Evolutionary conservation across 1,140 invertebrate genomes (phyloP), one percentile per base, ranked within the genome.

Genomic region (Zaprionus gabonicus): DNA sequence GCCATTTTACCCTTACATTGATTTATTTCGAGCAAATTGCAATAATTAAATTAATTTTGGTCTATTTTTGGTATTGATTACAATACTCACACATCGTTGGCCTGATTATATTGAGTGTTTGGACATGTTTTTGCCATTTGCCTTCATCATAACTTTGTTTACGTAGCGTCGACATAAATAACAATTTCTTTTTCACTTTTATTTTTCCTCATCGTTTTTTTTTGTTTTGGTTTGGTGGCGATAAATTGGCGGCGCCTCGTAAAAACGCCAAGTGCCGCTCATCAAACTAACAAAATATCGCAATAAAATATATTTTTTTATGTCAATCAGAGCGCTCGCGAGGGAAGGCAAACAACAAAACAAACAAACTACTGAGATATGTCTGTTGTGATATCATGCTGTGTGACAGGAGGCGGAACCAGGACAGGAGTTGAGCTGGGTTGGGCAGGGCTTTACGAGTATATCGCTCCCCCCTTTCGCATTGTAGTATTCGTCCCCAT

Each of bases 221-320:
- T 51, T 78, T 85, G 78, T 51, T 78, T 66, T 66, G 49, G 34
- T 67, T 78, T 76, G 63, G 59, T 58, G 73, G 70, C 59, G 69
- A 86, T 86, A 86, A 83, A 87, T 88, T 75, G 83, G 60, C 51
- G 57, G 65, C 73, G 76, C 76, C 81, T 74, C 83, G 60, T 69
- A 80, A 77, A 80, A 80, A 64, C 64, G 56, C 38, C 69, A 80
- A 80, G 70, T 49, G 71, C 55, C 71, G 78, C 71, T 65, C 80
- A 88, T 83, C 74, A 87, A 83, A 81, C 77, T 80, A 87, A 87
- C 84, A 87, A 87, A 87, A 88, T 84, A 81, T 71, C 78, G 64
- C 78, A 72, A 76, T 81, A 81, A 81, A 83, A 86, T 78, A 66
- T 57, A 78, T 56, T 69, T 83, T 83, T 78, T 71, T 88, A 81